Percentiles rank a stretch among this genome's conserved stretches.
Evolutionary conservation across 2,113 vertebrate genomes (phyloP).

Genomic region (Catharus bicknelli): DNA sequence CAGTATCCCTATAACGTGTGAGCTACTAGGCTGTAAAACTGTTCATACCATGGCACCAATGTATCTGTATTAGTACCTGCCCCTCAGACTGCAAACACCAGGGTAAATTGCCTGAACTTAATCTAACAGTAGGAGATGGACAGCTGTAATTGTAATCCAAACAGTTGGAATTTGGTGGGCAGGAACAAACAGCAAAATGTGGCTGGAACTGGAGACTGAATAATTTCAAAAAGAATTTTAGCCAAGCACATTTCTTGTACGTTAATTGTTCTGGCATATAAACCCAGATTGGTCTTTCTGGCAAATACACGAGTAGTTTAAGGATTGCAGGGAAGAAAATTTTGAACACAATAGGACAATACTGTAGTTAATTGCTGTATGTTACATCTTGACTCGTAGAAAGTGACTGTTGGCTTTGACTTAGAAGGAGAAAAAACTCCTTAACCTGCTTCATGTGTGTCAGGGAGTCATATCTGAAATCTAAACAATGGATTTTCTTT

Average conservation of each 20-base stretch:
- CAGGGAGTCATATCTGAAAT: no score
- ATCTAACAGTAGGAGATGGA: not conserved
- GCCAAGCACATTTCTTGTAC: not conserved
- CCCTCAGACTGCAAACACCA: not conserved
- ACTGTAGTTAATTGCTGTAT: not conserved
- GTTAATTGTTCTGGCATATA: not conserved
- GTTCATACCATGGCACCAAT: not conserved
- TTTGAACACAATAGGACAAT: not conserved
- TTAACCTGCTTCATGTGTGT: not conserved
- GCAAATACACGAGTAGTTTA: not conserved
- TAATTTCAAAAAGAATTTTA: not conserved
- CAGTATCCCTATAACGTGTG: not conserved
- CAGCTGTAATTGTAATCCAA: not conserved
- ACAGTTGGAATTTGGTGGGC: not conserved
- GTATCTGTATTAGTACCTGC: not conserved
- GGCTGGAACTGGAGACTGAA: not conserved
- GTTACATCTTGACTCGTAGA: not conserved
- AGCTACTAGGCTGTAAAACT: not conserved
- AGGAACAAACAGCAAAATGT: not conserved
- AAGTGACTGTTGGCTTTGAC: not conserved
- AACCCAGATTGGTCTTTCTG: not conserved
- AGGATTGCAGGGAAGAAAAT: not conserved
- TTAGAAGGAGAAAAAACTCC: not conserved
- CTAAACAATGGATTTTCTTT: constrained; percentile 35
- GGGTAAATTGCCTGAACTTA: not conserved